Base-by-base conservation (phyloP, 2,113 vertebrate genomes). In the Lepidothrix coronata region DNA sequence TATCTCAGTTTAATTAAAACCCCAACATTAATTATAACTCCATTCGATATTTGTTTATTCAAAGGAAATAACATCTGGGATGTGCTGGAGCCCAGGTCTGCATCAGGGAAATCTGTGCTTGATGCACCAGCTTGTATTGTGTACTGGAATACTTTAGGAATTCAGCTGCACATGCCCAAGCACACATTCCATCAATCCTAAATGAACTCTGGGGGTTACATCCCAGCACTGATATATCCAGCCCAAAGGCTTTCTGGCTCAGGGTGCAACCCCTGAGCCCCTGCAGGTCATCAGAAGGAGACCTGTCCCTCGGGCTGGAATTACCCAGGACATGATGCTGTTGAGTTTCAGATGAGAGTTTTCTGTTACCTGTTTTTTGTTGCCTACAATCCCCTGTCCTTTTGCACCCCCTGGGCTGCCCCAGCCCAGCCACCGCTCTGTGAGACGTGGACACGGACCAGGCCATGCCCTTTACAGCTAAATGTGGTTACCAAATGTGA, bases 401-500 rank as follows among this genome's bases (percentile, higher is more conserved):
- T n/a, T 15, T 37, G 58, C 58, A 57, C 15, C n/a, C n/a, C n/a
- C 58, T 37, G 58, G 22, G 23, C 14, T 35, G n/a, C 57, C 58
- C 33, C 22, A 16, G 55, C 52, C 51, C 78, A 20, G 28, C 27
- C 57, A 20, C 5, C 10, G 6, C 52, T n/a, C 41, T 2, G 23
- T 31, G 48, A 51, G 44, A 14, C 3, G 23, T 51, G 46, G 35
- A 22, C 48, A 27, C 58, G 25, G 74, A 25, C 35, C 4, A 3
- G 37, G 12, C 54, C 30, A 4, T 58, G 25, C 35, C 20, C 75
- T 49, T 77, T 23, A 43, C 8, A 28, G 76, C 39, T 59, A 20
- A 21, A 8, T 33, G 8, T 2, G 20, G 71, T 62, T 21, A 5
- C 31, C 55, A 20, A 8, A 2, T 6, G 4, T 3, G 3, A 5